Base-by-base conservation (phyloP, 2,797 vertebrate genomes). In the Tarsius wallacei region DNA sequence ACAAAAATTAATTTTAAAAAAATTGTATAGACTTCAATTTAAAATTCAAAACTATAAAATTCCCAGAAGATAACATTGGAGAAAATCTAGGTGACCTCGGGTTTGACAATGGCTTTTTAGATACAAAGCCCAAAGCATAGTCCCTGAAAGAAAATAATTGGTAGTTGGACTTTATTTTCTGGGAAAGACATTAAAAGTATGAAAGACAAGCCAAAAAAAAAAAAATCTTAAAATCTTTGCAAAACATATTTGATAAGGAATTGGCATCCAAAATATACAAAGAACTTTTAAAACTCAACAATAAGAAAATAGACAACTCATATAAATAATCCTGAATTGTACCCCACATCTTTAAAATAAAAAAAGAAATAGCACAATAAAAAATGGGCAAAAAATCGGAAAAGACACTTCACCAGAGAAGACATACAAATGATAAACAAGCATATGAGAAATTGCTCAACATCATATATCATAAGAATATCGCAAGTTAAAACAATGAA, bases 1-100 rank as follows among this genome's bases (percentile, higher is more conserved):
- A 51, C 13, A 94, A 94, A 82, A 73, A 91, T 68, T 76, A 94
- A 51, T 26, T 57, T 21, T 49, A 24, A 53, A 86, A 90, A 33
- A 19, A 71, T 26, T 68, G 42, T 42, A 31, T n/a, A 70, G 55
- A 57, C 31, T 13, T 71, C 55, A 78, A 91, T 83, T 91, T 16
- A 91, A 82, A 96, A 76, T 42, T 6, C 31, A 87, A 71, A 84
- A 36, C 31, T 77, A 10, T 33, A 71, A 63, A 70, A 85, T 19
- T 85, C 42, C 51, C 77, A 86, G 68, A 76, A 63, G 19, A 47
- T 55, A 74, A 49, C 33, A 49, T 21, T 47, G 33, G 42, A 95
- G 33, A 51, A 81, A 28, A 89, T 42, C 47, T 71, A 51, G 28
- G 81, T 33, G 51, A 90, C 28, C 7, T 83, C 86, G 42, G 3